Evolutionary conservation across 1,140 invertebrate genomes (phyloP).

Genomic region (Choristoneura fumiferana): DNA sequence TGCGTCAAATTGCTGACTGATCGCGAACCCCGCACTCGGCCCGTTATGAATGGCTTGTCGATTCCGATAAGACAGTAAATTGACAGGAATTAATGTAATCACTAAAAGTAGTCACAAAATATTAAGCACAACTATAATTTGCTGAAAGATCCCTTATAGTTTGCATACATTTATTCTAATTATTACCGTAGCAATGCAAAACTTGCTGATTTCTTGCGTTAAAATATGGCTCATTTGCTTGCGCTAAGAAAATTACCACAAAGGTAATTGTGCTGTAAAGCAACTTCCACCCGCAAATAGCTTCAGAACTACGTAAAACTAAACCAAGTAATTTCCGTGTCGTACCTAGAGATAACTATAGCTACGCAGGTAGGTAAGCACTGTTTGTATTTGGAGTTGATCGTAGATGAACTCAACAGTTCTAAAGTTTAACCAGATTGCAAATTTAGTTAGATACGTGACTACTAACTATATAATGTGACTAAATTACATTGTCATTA

Average conservation of each 20-base stretch:
- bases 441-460: not conserved
- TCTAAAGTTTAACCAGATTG: constrained; percentile 4
- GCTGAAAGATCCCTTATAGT: too few relatives aligned
- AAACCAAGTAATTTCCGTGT: constrained; percentile 15
- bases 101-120: constrained; percentile 5
- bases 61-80: constrained; percentile 41
- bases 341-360: not conserved
- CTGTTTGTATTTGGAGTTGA: constrained; percentile 11
- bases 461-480: too few relatives aligned
- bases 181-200: too few relatives aligned
- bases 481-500: too few relatives aligned
- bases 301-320: constrained; percentile 14
- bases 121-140: too few relatives aligned
- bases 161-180: too few relatives aligned
- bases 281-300: constrained; percentile 11
- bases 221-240: not conserved
- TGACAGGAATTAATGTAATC: constrained; percentile 42
- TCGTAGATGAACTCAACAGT: constrained; percentile 4
- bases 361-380: not conserved
- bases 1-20: constrained; percentile 59
- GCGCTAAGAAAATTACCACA: not conserved
- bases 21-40: constrained; percentile 37
- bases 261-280: constrained; percentile 7
- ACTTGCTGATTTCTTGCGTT: not conserved
- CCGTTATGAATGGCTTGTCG: constrained; percentile 48